These are phyloP conservation scores for Mormyrus lacerda DNA, from an alignment of 2,113 vertebrate genomes.

Conservation along the genomic window DNA sequence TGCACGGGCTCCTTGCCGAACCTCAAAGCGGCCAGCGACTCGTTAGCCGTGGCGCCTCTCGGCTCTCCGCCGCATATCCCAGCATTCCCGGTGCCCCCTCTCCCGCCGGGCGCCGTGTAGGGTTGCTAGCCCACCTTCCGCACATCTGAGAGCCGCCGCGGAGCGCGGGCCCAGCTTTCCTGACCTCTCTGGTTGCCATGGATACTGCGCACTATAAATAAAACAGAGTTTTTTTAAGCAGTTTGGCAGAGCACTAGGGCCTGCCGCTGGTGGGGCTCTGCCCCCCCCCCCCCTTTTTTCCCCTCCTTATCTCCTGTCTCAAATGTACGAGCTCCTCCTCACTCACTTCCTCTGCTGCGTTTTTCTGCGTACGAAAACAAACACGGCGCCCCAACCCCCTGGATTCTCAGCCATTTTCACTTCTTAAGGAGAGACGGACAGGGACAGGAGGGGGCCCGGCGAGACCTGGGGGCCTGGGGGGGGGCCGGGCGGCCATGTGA, in stretches of 20 bases:
- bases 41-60: slow-evolving; percentile 40
- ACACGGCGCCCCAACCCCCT: not conserved
- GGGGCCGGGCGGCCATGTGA: slow-evolving; percentile 25
- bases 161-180: slow-evolving; percentile 94
- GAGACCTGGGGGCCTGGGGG: not conserved
- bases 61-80: not conserved
- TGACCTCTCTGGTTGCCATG: slow-evolving; percentile 98
- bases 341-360: slow-evolving; percentile 12
- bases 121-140: slow-evolving; percentile 74
- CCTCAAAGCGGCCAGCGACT: slow-evolving; percentile 32
- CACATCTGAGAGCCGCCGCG: slow-evolving; percentile 85
- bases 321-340: slow-evolving; percentile 4
- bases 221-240: slow-evolving; percentile 87
- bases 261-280: slow-evolving; percentile 61
- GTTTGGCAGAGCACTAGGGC: slow-evolving; percentile 74
- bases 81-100: slow-evolving; percentile 23
- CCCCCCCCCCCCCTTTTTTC: slow-evolving; percentile 19
- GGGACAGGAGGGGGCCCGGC: not conserved
- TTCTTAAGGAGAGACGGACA: not conserved
- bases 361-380: slow-evolving; percentile 2
- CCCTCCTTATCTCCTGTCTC: slow-evolving; percentile 19
- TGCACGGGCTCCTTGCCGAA: not conserved
- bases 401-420: not conserved
- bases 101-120: slow-evolving; percentile 42
- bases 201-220: slow-evolving; percentile 99